Conservation (phyloP, 53 echinoderm and acorn worm genomes). For the Henricia sp. region DNA sequence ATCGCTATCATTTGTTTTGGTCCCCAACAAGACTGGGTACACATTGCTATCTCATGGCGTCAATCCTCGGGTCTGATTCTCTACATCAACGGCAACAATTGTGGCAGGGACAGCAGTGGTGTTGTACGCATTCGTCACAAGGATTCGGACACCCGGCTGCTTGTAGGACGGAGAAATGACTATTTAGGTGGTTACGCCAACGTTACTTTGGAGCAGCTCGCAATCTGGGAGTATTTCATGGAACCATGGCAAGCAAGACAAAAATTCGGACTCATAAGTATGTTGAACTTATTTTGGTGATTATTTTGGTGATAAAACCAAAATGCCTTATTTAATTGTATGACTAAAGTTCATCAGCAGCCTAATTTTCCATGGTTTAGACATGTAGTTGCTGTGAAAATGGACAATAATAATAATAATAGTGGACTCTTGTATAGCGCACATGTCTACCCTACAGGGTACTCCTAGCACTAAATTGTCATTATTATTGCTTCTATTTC, state of each 20-base stretch:
- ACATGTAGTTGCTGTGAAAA: too few species aligned
- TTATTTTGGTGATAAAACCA: too few species aligned
- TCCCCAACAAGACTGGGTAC: slow-evolving; percentile 75
- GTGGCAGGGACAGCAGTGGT: slow-evolving; percentile 70
- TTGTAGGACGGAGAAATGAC: slow-evolving; percentile 90
- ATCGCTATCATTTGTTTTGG: too few species aligned
- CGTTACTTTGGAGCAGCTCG: slow-evolving; percentile 76
- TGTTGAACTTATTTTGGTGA: too few species aligned
- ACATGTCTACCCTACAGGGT: too few species aligned
- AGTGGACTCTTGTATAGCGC: too few species aligned
- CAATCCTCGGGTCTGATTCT: slow-evolving; percentile 64
- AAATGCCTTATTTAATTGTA: too few species aligned
- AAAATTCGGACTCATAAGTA: slow-evolving; percentile 78
- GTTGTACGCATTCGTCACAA: slow-evolving; percentile 60
- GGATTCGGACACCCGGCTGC: slow-evolving; percentile 77
- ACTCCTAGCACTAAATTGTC: too few species aligned
- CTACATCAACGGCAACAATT: slow-evolving; percentile 72
- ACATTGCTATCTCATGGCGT: slow-evolving; percentile 81
- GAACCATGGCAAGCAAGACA: slow-evolving; percentile 85
- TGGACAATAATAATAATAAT: too few species aligned
- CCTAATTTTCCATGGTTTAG: too few species aligned
- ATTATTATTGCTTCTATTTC: too few species aligned
- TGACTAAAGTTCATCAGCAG: too few species aligned
- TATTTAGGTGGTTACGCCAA: slow-evolving; percentile 77
- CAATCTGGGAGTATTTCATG: slow-evolving; percentile 74